phyloP scores from a whole-genome alignment of 2,113 vertebrate genomes.

The Psettodes erumei region DNA sequence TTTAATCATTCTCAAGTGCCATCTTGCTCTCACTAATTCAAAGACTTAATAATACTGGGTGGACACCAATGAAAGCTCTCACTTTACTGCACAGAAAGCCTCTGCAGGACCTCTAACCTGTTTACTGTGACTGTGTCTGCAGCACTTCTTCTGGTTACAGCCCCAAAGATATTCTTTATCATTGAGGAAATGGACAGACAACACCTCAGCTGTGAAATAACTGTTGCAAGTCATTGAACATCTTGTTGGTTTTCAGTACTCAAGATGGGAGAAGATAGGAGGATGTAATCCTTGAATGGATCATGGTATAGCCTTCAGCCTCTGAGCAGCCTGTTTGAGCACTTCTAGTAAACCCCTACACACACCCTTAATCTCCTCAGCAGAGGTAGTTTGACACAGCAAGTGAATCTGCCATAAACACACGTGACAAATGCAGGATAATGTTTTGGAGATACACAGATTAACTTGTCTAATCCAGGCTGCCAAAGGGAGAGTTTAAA shows the following conservation, averaged over 20 bases:
- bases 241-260: conserved; percentile 74
- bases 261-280: conserved; percentile 77
- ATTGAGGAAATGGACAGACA: conserved; percentile 64
- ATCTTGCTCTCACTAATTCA: conserved; percentile 40
- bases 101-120: conserved; percentile 36
- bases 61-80: conserved; percentile 21
- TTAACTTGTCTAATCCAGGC: conserved; percentile 82
- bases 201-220: conserved; percentile 79
- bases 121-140: conserved; percentile 54
- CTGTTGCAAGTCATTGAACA: conserved; percentile 75
- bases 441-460: conserved; percentile 83
- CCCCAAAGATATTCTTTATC: conserved; percentile 66
- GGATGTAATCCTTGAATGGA: conserved; percentile 79
- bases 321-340: conserved; percentile 79
- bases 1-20: conserved; percentile 62
- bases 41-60: conserved; percentile 37
- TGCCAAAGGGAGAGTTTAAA: conserved; percentile 77
- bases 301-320: conserved; percentile 73
- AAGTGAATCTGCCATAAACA: conserved; percentile 75
- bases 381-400: conserved; percentile 76
- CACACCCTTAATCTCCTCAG: conserved; percentile 80
- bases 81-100: conserved; percentile 21
- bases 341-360: conserved; percentile 78
- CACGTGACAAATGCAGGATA: conserved; percentile 78
- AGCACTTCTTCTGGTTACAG: conserved; percentile 54